phyloP scores from a whole-genome alignment of 2,888 invertebrate species.

The Bedellia somnulentella region DNA sequence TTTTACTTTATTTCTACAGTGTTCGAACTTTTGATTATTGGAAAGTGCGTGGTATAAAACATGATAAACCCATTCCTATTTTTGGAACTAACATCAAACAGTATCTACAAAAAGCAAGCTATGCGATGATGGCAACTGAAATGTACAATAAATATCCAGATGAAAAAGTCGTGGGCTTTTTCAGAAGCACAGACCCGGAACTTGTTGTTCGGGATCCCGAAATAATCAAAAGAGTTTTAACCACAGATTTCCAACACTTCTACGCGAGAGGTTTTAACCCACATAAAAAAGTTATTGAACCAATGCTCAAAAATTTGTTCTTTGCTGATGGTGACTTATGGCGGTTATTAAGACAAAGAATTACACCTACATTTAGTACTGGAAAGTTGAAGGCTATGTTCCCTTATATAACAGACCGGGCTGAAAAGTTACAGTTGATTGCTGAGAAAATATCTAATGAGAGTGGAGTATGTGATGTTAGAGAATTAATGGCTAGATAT shows the following conservation, averaged over 20 bases:
- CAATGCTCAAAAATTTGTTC: conserved; percentile 36
- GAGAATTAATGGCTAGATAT: conserved; percentile 44
- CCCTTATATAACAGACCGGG: conserved; percentile 35
- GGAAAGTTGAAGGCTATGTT: conserved; percentile 47
- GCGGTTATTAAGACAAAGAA: conserved; percentile 35
- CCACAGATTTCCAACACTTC: conserved; percentile 34
- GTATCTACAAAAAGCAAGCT: conserved; percentile 27
- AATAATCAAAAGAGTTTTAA: conserved; percentile 31
- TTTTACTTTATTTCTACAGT: conserved; percentile 26
- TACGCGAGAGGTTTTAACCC: conserved; percentile 31
- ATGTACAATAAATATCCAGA: conserved; percentile 31
- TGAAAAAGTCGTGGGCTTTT: conserved; percentile 40
- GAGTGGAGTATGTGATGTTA: conserved; percentile 28
- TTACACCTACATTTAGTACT: conserved; percentile 40
- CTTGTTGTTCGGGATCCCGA: conserved; percentile 39
- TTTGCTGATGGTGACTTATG: conserved; percentile 43
- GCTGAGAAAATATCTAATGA: conserved; percentile 22
- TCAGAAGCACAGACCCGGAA: conserved; percentile 27
- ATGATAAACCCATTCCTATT: conserved; percentile 30
- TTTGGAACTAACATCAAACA: conserved; percentile 31
- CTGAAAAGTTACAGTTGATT: conserved; percentile 30
- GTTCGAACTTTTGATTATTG: conserved; percentile 31
- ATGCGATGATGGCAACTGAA: conserved; percentile 33
- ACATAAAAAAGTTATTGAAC: conserved; percentile 32
- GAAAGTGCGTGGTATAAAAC: conserved; percentile 32